Percentiles rank a stretch among this genome's conserved stretches.
These are phyloP conservation scores for Alligator sinensis DNA, from an alignment of 2,113 vertebrate species.

Conservation along the genomic window DNA sequence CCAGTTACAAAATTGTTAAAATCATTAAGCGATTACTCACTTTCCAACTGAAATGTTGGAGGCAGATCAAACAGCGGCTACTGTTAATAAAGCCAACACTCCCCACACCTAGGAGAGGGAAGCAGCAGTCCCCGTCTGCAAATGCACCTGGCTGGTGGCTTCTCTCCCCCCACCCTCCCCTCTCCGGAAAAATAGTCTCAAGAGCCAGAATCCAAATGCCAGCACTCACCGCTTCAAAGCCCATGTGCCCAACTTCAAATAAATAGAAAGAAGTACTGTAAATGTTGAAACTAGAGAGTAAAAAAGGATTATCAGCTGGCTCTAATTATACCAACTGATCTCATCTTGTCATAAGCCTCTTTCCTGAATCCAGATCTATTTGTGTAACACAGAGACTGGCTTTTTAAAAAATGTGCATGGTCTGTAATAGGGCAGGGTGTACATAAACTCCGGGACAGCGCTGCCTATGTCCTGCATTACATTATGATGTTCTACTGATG, in stretches of 20 bases:
- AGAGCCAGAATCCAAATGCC: neutral
- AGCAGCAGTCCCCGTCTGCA: neutral
- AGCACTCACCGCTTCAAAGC: neutral
- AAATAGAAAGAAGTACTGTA: slow-evolving; percentile 64
- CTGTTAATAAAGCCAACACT: neutral
- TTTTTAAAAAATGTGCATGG: slow-evolving; percentile 48
- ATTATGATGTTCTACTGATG: neutral
- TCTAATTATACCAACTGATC: slow-evolving; percentile 88
- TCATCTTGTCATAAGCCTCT: slow-evolving; percentile 86
- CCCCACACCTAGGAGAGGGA: neutral
- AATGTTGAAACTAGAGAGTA: slow-evolving; percentile 75
- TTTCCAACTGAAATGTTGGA: neutral
- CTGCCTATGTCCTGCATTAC: slow-evolving; percentile 49
- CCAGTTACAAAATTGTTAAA: neutral
- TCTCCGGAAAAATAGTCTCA: neutral
- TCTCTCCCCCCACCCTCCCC: neutral
- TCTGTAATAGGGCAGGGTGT: neutral
- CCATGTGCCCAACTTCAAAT: slow-evolving; percentile 9
- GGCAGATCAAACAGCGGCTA: neutral
- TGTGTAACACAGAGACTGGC: slow-evolving; percentile 59
- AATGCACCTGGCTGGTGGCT: neutral
- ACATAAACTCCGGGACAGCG: slow-evolving; percentile 2
- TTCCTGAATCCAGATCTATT: slow-evolving; percentile 76
- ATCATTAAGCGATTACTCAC: neutral
- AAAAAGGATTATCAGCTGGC: slow-evolving; percentile 82